These are phyloP conservation scores for Hirtodrosophila duncani DNA, from an alignment of 2,888 invertebrate genomes.

Conservation along the genomic window DNA sequence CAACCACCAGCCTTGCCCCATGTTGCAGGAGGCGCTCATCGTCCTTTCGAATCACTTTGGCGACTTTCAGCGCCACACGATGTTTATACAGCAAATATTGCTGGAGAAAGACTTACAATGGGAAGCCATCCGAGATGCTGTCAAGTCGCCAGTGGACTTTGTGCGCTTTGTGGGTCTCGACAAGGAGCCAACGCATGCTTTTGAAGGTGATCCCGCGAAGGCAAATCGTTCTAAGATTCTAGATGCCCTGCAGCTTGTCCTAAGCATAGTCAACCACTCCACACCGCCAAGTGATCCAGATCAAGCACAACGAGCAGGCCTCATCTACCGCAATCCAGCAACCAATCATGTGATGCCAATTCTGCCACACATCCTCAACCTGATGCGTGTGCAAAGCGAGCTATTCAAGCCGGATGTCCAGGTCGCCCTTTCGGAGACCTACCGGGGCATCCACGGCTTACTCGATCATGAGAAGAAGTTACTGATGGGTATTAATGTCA, in stretches of 20 bases:
- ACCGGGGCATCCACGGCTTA: constrained; percentile 82
- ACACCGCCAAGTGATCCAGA: constrained; percentile 92
- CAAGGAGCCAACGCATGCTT: constrained; percentile 82
- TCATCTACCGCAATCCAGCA: constrained; percentile 91
- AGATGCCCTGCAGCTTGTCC: constrained; percentile 86
- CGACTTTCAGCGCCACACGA: constrained; percentile 83
- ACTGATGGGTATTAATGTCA: constrained; percentile 83
- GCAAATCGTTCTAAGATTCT: constrained; percentile 83
- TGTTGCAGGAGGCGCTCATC: constrained; percentile 87
- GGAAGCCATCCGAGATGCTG: constrained; percentile 82
- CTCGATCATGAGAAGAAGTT: constrained; percentile 87
- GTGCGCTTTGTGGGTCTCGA: constrained; percentile 88
- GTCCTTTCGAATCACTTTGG: constrained; percentile 93
- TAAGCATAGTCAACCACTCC: constrained; percentile 93
- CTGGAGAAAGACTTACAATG: constrained; percentile 84
- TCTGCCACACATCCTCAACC: constrained; percentile 87
- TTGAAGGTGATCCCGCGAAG: constrained; percentile 83
- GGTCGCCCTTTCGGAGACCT: constrained; percentile 81
- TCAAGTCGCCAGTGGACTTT: constrained; percentile 84
- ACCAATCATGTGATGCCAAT: constrained; percentile 89
- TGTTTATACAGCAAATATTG: constrained; percentile 85
- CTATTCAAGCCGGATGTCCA: constrained; percentile 86
- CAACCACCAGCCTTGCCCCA: constrained; percentile 83
- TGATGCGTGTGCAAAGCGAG: constrained; percentile 89
- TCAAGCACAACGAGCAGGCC: constrained; percentile 89